Percentiles rank a stretch among this genome's conserved stretches.
phyloP scores from a whole-genome alignment of 2,113 vertebrate species.

The Delphinus delphis region DNA sequence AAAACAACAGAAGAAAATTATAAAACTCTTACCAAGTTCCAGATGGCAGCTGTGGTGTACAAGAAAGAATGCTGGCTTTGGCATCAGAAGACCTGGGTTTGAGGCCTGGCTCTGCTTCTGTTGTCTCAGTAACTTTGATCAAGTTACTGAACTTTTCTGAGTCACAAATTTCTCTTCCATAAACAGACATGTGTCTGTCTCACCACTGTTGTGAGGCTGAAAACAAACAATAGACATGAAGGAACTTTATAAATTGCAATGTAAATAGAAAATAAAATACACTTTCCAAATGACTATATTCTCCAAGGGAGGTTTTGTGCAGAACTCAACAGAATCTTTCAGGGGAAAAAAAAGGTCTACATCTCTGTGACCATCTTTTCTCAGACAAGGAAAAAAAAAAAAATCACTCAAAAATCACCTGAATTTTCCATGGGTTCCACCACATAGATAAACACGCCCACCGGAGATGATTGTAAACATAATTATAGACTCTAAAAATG shows the following conservation, averaged over 20 bases:
- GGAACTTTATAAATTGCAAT: constrained; percentile 16
- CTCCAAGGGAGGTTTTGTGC: not conserved
- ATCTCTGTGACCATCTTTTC: not conserved
- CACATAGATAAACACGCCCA: not conserved
- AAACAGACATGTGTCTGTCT: not conserved
- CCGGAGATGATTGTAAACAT: not conserved
- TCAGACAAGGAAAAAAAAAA: not conserved
- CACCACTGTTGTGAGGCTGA: not conserved
- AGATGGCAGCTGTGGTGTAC: not conserved
- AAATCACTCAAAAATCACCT: not conserved
- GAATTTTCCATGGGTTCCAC: not conserved
- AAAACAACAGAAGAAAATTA: not conserved
- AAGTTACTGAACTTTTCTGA: constrained; percentile 33
- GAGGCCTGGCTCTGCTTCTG: not conserved
- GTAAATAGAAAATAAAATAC: constrained; percentile 45
- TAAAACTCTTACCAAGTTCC: not conserved
- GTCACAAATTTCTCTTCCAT: constrained; percentile 9
- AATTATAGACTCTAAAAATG: not conserved
- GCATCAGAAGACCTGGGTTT: not conserved
- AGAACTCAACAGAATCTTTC: not conserved
- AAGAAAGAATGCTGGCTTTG: not conserved
- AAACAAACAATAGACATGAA: not conserved
- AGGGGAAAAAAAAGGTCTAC: not conserved
- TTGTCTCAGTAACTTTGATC: not conserved
- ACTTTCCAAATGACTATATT: constrained; percentile 18